Percentiles rank a stretch among this genome's conserved stretches.
phyloP scores from a whole-genome alignment of 1,140 invertebrate genomes.

The Hesperophylax magnus region DNA sequence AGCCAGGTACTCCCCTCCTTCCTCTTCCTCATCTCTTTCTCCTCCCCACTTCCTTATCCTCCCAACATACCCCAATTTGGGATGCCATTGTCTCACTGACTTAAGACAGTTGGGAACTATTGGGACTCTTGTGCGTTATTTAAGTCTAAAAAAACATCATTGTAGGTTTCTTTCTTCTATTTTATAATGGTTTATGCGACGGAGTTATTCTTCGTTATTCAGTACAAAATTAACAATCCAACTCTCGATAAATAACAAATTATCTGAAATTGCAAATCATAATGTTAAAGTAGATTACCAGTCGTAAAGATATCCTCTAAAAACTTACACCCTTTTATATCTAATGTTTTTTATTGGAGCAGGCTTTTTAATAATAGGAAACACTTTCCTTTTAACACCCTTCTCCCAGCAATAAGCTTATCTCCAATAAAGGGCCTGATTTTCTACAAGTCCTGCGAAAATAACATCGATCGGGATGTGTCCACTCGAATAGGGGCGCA shows the following conservation, averaged over 20 bases:
- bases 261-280: background rate
- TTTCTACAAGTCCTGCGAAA: background rate
- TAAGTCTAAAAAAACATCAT: too few species aligned
- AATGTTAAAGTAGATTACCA: background rate
- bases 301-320: background rate
- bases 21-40: too few species aligned
- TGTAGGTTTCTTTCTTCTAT: too few species aligned
- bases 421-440: slow-evolving; percentile 1
- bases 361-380: slow-evolving; percentile 21
- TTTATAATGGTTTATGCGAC: too few species aligned
- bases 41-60: too few species aligned
- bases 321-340: background rate
- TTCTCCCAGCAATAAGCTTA: slow-evolving; percentile 4
- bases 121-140: too few species aligned
- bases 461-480: background rate
- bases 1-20: too few species aligned
- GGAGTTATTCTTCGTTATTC: too few species aligned
- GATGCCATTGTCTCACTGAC: too few species aligned
- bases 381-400: background rate
- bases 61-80: too few species aligned
- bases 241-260: background rate
- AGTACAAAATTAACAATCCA: too few species aligned
- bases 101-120: too few species aligned
- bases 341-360: background rate
- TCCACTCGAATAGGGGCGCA: background rate